Conservation (phyloP, 2,113 vertebrate genomes). For the Xenopus tropicalis region UCB_Xtro_10.0 CM004445.2:120510001-120510500, state of each 20-base stretch:
- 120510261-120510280: not conserved
- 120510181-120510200: not conserved
- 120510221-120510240: too few species aligned
- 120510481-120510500: not conserved
- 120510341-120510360: slow-evolving; percentile 10
- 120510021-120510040: too few species aligned
- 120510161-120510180: slow-evolving; percentile 24
- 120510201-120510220: too few species aligned
- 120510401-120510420: slow-evolving; percentile 11
- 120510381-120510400: slow-evolving; percentile 19
- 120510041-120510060: too few species aligned
- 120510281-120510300: slow-evolving; percentile 18
- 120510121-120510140: slow-evolving; percentile 37
- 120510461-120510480: slow-evolving; percentile 5
- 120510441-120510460: slow-evolving; percentile 11
- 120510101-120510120: slow-evolving; percentile 41
- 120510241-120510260: slow-evolving; percentile 12
- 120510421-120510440: slow-evolving; percentile 6
- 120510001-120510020: too few species aligned
- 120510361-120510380: slow-evolving; percentile 6
- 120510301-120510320: slow-evolving; percentile 12
- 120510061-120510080: slow-evolving; percentile 1
- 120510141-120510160: slow-evolving; percentile 35
- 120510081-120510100: slow-evolving; percentile 28
- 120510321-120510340: slow-evolving; percentile 5